Evolutionary conservation across 2,888 invertebrate species (phyloP).

Genomic region (Euproctis similis): DNA sequence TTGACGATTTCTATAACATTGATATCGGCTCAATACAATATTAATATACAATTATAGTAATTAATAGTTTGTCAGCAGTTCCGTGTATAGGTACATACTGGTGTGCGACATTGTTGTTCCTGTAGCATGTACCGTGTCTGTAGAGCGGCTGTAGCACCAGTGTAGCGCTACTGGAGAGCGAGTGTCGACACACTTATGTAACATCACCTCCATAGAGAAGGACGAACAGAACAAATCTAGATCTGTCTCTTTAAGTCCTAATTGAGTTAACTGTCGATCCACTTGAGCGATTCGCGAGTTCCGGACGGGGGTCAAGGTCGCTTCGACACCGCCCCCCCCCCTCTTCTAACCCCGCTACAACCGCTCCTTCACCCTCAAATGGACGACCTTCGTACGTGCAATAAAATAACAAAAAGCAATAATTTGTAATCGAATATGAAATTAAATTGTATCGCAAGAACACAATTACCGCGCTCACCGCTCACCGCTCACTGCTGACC

Average conservation of each 20-base stretch:
- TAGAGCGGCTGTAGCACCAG: background rate
- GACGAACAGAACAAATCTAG: too few relatives aligned
- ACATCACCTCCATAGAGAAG: too few relatives aligned
- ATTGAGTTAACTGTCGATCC: background rate
- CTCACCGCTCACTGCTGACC: too few relatives aligned
- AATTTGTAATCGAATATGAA: slow-evolving; percentile 10
- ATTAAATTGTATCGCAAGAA: slow-evolving; percentile 5
- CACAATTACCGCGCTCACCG: too few relatives aligned
- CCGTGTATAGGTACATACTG: too few relatives aligned
- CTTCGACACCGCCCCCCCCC: slow-evolving; percentile 3
- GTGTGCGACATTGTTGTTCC: too few relatives aligned
- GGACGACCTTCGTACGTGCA: slow-evolving; percentile 8
- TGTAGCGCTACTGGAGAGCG: background rate
- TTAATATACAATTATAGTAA: too few relatives aligned
- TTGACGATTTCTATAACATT: too few relatives aligned
- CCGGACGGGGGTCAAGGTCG: slow-evolving; percentile 13
- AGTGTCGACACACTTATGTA: background rate
- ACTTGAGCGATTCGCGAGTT: background rate
- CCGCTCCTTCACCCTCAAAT: background rate
- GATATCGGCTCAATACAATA: too few relatives aligned
- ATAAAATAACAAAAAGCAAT: slow-evolving; percentile 5
- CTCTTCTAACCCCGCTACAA: background rate
- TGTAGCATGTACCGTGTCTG: too few relatives aligned
- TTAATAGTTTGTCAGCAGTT: too few relatives aligned
- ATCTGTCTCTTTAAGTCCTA: too few relatives aligned